Conservation (phyloP, 2,888 invertebrate species). For the Octonoba sinensis region DNA sequence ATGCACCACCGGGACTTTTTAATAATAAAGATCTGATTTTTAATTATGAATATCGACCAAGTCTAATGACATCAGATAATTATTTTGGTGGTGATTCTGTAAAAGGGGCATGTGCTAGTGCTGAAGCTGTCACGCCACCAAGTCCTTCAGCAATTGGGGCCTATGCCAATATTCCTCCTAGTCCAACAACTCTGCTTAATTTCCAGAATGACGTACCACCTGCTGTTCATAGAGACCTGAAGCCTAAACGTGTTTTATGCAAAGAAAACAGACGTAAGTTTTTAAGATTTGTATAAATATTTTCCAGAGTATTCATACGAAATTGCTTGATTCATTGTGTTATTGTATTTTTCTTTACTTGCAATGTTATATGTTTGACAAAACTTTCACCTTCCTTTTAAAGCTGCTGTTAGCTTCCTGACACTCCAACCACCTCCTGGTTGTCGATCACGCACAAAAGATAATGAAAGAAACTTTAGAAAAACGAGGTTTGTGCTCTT, state of each 20-base stretch:
- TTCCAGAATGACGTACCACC: conserved; percentile 76
- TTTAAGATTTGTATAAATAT: not conserved
- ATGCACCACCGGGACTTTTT: conserved; percentile 75
- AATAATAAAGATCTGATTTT: conserved; percentile 75
- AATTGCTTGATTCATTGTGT: not conserved
- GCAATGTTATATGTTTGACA: no score
- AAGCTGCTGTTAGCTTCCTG: conserved; percentile 62
- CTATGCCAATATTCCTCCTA: conserved; percentile 74
- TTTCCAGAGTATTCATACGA: no score
- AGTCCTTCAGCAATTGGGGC: conserved; percentile 75
- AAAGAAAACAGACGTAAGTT: conserved; percentile 58
- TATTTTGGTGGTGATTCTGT: conserved; percentile 38
- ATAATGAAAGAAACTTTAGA: conserved; percentile 66
- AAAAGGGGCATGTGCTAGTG: conserved; percentile 63
- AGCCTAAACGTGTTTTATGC: conserved; percentile 77
- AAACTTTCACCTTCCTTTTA: not conserved
- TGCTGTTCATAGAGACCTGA: conserved; percentile 84
- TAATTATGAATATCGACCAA: conserved; percentile 74
- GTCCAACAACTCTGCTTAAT: conserved; percentile 62
- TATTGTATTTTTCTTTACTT: no score
- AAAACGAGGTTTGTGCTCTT: conserved; percentile 65
- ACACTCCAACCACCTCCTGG: conserved; percentile 66
- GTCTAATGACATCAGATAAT: conserved; percentile 59
- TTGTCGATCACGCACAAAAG: conserved; percentile 54
- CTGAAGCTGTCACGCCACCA: conserved; percentile 68